phyloP scores from a whole-genome alignment of 2,797 vertebrate genomes.

The Pangasius djambal region DNA sequence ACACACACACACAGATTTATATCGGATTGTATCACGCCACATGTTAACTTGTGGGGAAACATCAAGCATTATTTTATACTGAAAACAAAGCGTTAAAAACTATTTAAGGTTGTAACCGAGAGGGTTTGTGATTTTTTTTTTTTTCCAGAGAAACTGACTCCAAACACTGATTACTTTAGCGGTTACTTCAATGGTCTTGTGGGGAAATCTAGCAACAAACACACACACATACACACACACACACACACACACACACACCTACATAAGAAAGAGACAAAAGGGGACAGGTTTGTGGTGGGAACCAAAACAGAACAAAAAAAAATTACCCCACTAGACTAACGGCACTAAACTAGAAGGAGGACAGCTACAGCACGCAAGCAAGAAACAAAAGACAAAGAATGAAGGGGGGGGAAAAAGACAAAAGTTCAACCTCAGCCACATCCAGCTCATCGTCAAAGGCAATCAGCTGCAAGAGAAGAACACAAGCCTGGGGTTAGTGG shows the following conservation, averaged over 20 bases:
- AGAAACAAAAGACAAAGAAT: slow-evolving; percentile 40
- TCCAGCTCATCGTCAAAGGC: slow-evolving; percentile 97
- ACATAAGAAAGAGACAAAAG: not conserved
- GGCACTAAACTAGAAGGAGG: slow-evolving; percentile 17
- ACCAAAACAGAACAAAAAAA: slow-evolving; percentile 36
- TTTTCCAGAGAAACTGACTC: not conserved
- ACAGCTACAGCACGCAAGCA: slow-evolving; percentile 6
- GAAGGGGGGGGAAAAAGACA: slow-evolving; percentile 45
- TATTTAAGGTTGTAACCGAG: too few relatives aligned
- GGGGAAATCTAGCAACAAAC: slow-evolving; percentile 8
- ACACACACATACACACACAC: slow-evolving; percentile 10
- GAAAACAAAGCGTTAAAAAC: not conserved
- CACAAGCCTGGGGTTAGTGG: slow-evolving; percentile 81
- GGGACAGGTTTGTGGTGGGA: slow-evolving; percentile 7
- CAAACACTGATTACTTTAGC: not conserved
- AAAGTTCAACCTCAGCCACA: slow-evolving; percentile 93
- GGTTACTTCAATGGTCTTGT: slow-evolving; percentile 19
- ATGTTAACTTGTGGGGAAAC: too few relatives aligned
- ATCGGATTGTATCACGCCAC: not conserved
- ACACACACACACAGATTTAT: not conserved
- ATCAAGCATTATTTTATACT: not conserved
- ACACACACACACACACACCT: not conserved
- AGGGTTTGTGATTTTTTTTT: not conserved
- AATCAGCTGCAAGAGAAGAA: slow-evolving; percentile 87
- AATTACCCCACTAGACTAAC: not conserved